phyloP scores from a whole-genome alignment of 2,113 vertebrate species.

The Catharus minimus region DNA sequence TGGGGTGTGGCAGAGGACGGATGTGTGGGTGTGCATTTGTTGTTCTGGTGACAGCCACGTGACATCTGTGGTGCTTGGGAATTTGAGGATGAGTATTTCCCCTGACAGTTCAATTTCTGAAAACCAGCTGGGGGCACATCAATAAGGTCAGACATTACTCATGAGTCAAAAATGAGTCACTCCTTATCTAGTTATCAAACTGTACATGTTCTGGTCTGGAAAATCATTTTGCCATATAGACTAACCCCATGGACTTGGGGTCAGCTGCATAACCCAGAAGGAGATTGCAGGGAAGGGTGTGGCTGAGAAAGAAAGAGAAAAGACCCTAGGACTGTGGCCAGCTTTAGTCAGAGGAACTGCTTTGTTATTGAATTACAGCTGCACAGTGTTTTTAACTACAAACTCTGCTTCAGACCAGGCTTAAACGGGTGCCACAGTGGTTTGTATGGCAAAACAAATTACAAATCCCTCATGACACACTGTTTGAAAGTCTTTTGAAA shows the following conservation, averaged over 20 bases:
- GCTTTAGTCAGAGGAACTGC: constrained; percentile 25
- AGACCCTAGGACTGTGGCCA: background rate
- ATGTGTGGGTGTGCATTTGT: rapidly evolving
- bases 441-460: background rate
- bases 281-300: constrained; percentile 42
- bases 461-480: constrained; percentile 12
- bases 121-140: background rate
- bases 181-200: constrained; percentile 22
- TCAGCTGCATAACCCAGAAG: background rate
- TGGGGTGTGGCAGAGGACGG: background rate
- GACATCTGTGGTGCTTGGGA: background rate
- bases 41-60: background rate
- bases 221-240: background rate
- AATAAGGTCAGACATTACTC: background rate
- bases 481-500: constrained; percentile 28
- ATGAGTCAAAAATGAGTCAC: constrained; percentile 6
- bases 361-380: constrained; percentile 31
- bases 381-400: background rate
- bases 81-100: background rate
- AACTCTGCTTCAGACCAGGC: background rate
- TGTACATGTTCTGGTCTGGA: constrained; percentile 14
- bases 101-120: background rate
- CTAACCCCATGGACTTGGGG: background rate
- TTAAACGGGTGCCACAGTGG: background rate
- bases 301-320: constrained; percentile 40